Evolutionary conservation across 2,113 vertebrate genomes (phyloP).

Genomic region (Mugil cephalus): DNA sequence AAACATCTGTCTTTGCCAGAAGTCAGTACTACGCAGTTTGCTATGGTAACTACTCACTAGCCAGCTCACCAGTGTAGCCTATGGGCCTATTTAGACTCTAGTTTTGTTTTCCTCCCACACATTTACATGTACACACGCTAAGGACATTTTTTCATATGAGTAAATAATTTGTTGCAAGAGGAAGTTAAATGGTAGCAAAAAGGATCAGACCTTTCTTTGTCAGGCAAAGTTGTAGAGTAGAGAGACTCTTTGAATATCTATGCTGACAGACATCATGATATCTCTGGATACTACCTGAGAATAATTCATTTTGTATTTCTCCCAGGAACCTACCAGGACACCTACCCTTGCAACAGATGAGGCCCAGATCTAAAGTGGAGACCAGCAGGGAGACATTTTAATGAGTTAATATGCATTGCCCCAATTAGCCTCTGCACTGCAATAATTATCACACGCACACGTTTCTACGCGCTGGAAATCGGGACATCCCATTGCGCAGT

Average conservation of each 20-base stretch:
- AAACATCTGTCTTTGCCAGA: constrained; percentile 55
- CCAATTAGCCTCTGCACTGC: constrained; percentile 84
- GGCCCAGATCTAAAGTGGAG: constrained; percentile 78
- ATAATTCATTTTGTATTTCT: constrained; percentile 58
- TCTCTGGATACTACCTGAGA: constrained; percentile 66
- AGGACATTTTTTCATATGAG: not conserved
- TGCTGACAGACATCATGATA: constrained; percentile 36
- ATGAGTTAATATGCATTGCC: constrained; percentile 85
- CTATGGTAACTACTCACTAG: constrained; percentile 43
- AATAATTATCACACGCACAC: constrained; percentile 78
- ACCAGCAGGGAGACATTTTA: constrained; percentile 82
- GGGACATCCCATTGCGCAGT: constrained; percentile 75
- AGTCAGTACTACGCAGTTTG: constrained; percentile 69
- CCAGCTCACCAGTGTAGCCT: not conserved
- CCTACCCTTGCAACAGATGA: constrained; percentile 64
- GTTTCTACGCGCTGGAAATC: constrained; percentile 63
- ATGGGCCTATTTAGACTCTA: constrained; percentile 15
- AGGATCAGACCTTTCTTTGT: constrained; percentile 14
- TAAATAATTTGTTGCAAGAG: not conserved
- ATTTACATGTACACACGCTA: not conserved
- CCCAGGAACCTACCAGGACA: constrained; percentile 67
- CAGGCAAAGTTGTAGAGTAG: constrained; percentile 3
- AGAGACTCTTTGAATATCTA: constrained; percentile 34
- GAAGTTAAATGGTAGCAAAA: too few species aligned
- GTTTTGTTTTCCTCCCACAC: constrained; percentile 16